Evolutionary conservation across 1,140 invertebrate genomes (phyloP).

Genomic region (Drosophila equinoxialis): DNA sequence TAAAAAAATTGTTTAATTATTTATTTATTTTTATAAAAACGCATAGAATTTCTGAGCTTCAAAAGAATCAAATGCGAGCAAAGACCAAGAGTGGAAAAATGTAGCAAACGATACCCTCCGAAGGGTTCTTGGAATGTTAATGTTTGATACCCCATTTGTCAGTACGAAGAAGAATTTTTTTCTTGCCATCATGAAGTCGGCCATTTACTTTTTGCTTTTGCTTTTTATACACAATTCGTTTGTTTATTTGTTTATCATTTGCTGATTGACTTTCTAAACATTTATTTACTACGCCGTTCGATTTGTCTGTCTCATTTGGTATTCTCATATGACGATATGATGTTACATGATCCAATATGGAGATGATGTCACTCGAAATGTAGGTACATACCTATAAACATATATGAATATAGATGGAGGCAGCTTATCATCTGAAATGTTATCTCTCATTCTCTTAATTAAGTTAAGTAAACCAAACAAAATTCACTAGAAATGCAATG

Average conservation of each 20-base stretch:
- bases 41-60: too few species aligned
- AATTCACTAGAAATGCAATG: slow-evolving; percentile 28
- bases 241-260: slow-evolving; percentile 41
- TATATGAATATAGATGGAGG: too few species aligned
- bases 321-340: slow-evolving; percentile 10
- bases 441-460: slow-evolving; percentile 28
- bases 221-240: slow-evolving; percentile 51
- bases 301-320: slow-evolving; percentile 20
- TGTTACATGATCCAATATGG: slow-evolving; percentile 21
- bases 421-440: slow-evolving; percentile 33
- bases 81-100: too few species aligned
- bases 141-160: neutral
- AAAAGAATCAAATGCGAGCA: too few species aligned
- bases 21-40: too few species aligned
- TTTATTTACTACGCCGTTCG: slow-evolving; percentile 14
- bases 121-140: neutral
- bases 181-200: slow-evolving; percentile 35
- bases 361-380: slow-evolving; percentile 36
- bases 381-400: neutral
- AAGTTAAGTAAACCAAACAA: slow-evolving; percentile 16
- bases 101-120: too few species aligned
- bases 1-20: too few species aligned
- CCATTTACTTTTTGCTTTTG: slow-evolving; percentile 70
- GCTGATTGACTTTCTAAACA: slow-evolving; percentile 71
- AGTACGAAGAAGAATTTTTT: slow-evolving; percentile 5